Conservation (phyloP, 2,113 vertebrate species). For the Cervus canadensis region DNA sequence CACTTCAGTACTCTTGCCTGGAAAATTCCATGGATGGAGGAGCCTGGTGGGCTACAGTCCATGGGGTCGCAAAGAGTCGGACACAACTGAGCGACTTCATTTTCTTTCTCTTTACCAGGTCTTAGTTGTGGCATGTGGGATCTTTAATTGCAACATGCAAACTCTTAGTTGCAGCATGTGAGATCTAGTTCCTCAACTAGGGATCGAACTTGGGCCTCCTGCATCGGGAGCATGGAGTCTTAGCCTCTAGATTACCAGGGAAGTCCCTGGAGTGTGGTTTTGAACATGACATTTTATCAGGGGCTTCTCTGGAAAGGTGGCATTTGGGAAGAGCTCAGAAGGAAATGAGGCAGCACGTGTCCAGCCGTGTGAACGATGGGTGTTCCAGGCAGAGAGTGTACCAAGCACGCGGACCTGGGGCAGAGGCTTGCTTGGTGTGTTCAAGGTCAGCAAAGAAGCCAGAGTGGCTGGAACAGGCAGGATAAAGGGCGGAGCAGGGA, state of each 20-base stretch:
- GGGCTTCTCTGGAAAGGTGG: not conserved
- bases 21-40: not conserved
- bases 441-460: not conserved
- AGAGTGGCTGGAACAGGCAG: not conserved
- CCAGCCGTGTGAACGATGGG: fast-evolving
- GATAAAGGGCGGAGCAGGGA: fast-evolving
- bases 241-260: not conserved
- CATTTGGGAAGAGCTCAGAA: not conserved
- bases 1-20: not conserved
- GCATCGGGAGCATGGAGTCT: not conserved
- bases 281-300: not conserved
- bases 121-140: not conserved
- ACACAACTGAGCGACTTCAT: not conserved
- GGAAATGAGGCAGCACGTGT: not conserved
- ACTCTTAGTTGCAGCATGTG: not conserved
- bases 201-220: fast-evolving
- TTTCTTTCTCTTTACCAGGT: not conserved
- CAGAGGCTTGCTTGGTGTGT: too few relatives aligned
- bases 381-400: too few relatives aligned
- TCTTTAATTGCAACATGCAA: not conserved
- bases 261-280: not conserved
- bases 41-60: not conserved
- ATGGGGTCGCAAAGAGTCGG: not conserved
- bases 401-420: fast-evolving
- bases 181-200: not conserved